A percentile compares a stretch with the other conserved stretches of the same genome.
These are phyloP conservation scores for Doris montereyensis DNA, from an alignment of 2,888 invertebrate species.

Conservation along the genomic window DNA sequence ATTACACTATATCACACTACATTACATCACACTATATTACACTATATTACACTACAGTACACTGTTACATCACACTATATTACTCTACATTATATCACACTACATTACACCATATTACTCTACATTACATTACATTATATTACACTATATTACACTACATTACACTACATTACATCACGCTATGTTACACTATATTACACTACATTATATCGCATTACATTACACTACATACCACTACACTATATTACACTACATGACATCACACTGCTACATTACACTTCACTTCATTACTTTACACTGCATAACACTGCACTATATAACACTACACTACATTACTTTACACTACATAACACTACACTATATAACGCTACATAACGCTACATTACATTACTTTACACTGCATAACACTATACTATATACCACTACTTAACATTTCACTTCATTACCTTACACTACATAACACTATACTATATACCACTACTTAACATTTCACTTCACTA, in stretches of 20 bases:
- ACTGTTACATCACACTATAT: background rate
- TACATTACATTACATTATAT: slow-evolving; percentile 26
- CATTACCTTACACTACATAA: background rate
- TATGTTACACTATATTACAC: slow-evolving; percentile 25
- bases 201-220: slow-evolving; percentile 18
- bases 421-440: background rate
- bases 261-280: slow-evolving; percentile 6
- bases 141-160: slow-evolving; percentile 31
- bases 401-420: background rate
- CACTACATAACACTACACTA: slow-evolving; percentile 26
- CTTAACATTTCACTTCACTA: background rate
- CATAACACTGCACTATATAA: slow-evolving; percentile 22
- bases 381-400: background rate
- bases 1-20: slow-evolving; percentile 30
- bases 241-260: slow-evolving; percentile 30
- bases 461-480: background rate
- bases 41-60: background rate
- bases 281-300: slow-evolving; percentile 6
- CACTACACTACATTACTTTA: slow-evolving; percentile 22
- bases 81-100: slow-evolving; percentile 13
- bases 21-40: slow-evolving; percentile 6
- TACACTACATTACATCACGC: slow-evolving; percentile 27
- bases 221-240: slow-evolving; percentile 29
- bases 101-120: slow-evolving; percentile 26
- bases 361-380: slow-evolving; percentile 16